Conservation (phyloP, 2,113 vertebrate genomes). For the Bufo gargarizans region DNA sequence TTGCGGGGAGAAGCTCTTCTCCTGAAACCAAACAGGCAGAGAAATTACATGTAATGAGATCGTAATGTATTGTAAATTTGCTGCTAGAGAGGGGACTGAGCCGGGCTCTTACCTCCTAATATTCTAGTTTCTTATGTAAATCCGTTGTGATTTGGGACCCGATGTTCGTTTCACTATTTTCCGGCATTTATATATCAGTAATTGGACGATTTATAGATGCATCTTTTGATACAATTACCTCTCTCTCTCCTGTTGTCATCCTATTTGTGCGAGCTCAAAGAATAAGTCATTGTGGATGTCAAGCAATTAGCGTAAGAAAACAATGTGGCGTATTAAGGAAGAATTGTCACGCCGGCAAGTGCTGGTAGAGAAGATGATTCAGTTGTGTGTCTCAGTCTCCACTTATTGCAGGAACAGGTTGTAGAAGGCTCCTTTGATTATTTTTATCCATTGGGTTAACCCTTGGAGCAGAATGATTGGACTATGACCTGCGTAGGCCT, state of each 20-base stretch:
- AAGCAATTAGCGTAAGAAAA: slow-evolving; percentile 33
- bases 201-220: slow-evolving; percentile 35
- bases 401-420: slow-evolving; percentile 19
- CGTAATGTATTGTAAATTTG: slow-evolving; percentile 44
- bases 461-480: neutral
- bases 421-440: neutral
- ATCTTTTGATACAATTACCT: slow-evolving; percentile 34
- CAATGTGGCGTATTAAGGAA: neutral
- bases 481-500: slow-evolving; percentile 31
- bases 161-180: slow-evolving; percentile 13
- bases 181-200: slow-evolving; percentile 21
- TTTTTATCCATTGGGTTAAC: neutral
- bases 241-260: slow-evolving; percentile 6
- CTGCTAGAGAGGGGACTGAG: slow-evolving; percentile 6
- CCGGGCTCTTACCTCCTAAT: slow-evolving; percentile 12
- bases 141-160: slow-evolving; percentile 31
- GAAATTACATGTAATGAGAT: slow-evolving; percentile 45
- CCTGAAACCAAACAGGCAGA: slow-evolving; percentile 12
- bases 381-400: neutral
- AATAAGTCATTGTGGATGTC: neutral
- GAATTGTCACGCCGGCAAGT: neutral
- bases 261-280: neutral
- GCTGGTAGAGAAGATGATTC: neutral
- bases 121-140: slow-evolving; percentile 27
- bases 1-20: neutral